phyloP scores from a whole-genome alignment of 2,888 invertebrate species.

The Amiota minor region DNA sequence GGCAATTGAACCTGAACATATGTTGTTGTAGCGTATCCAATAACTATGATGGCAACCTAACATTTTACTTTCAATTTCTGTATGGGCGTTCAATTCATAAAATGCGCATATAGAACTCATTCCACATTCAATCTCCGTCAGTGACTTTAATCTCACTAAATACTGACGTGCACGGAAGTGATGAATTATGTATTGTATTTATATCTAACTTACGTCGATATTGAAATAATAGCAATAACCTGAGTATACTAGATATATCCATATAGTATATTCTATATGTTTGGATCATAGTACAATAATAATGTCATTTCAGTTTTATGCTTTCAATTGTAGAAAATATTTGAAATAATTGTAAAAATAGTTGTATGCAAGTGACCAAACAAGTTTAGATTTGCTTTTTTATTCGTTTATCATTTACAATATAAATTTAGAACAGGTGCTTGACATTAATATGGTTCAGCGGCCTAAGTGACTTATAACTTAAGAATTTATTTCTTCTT shows the following conservation, averaged over 20 bases:
- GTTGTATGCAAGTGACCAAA: background rate
- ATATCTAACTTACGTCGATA: background rate
- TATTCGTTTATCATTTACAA: background rate
- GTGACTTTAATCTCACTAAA: background rate
- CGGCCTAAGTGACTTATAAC: background rate
- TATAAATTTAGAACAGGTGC: background rate
- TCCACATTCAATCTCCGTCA: background rate
- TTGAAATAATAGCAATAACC: no score
- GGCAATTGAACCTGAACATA: no score
- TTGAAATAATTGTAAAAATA: constrained; percentile 3
- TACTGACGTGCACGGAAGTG: constrained; percentile 12
- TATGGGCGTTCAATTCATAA: background rate
- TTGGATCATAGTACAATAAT: background rate
- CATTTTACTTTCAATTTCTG: background rate
- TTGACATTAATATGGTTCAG: background rate
- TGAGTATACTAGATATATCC: no score
- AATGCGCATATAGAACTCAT: background rate
- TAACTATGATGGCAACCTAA: background rate
- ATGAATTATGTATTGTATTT: background rate
- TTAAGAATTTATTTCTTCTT: background rate
- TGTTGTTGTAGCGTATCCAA: no score
- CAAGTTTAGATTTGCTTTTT: background rate
- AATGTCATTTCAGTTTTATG: constrained; percentile 1
- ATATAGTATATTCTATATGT: no score
- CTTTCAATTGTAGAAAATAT: background rate